Conservation (phyloP, 2,113 vertebrate species). For the Talpa occidentalis region DNA sequence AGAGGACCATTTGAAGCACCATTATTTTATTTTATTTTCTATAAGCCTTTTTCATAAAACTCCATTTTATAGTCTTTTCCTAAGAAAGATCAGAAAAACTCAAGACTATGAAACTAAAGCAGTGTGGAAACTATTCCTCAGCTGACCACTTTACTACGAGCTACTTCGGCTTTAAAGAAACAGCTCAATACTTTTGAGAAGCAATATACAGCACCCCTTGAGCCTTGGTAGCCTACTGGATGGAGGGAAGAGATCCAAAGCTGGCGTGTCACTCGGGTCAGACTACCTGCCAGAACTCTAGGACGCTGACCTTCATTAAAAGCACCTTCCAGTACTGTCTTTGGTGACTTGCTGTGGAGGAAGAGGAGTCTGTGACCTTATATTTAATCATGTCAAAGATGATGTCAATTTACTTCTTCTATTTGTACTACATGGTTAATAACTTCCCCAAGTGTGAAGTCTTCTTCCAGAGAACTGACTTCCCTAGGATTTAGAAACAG, state of each 20-base stretch:
- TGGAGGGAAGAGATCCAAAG: background rate
- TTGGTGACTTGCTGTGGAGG: conserved; percentile 52
- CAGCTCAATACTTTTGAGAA: background rate
- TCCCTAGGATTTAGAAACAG: conserved; percentile 53
- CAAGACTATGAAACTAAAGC: conserved; percentile 69
- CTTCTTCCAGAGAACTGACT: conserved; percentile 65
- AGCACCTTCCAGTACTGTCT: conserved; percentile 69
- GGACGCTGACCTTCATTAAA: conserved; percentile 73
- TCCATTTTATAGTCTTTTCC: conserved; percentile 69
- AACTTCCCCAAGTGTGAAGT: conserved; percentile 58
- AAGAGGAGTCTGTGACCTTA: conserved; percentile 71
- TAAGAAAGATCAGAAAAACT: conserved; percentile 75
- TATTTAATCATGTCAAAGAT: conserved; percentile 73
- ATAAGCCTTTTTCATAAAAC: conserved; percentile 55
- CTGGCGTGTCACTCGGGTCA: background rate
- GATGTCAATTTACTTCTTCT: background rate
- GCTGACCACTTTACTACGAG: conserved; percentile 65
- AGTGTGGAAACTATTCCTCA: conserved; percentile 72
- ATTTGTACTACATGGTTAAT: conserved; percentile 71
- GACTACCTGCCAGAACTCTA: background rate
- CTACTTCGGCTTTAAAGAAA: conserved; percentile 68
- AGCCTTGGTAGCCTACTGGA: background rate
- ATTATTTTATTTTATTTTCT: conserved; percentile 60
- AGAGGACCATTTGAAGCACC: conserved; percentile 31
- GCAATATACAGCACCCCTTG: background rate